A percentile compares a stretch with the other conserved stretches of the same genome.
Evolutionary conservation across 2,888 invertebrate genomes (phyloP).

Genomic region (Parochlus steinenii): DNA sequence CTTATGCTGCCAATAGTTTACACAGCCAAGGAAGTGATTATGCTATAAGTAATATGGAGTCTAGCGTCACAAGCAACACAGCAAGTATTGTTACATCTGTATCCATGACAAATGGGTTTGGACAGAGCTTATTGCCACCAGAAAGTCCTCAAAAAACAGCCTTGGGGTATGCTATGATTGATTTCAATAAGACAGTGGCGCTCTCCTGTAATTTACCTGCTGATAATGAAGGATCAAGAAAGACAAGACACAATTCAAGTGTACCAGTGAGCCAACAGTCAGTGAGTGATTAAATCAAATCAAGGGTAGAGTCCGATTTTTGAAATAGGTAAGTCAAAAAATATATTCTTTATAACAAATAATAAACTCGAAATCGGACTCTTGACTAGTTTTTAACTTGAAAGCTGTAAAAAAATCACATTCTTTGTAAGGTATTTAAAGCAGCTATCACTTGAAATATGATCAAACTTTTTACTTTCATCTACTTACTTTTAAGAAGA

Average conservation of each 20-base stretch:
- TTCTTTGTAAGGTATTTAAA: no score
- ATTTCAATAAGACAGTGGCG: conserved; percentile 86
- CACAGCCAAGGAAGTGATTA: conserved; percentile 1
- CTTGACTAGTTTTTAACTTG: no score
- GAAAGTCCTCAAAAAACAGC: conserved; percentile 35
- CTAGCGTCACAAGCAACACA: conserved; percentile 22
- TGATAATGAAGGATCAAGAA: conserved; percentile 60
- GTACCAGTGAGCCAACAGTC: conserved; percentile 39
- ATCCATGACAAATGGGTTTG: conserved; percentile 20
- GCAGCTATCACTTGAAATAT: no score
- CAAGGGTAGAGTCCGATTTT: no score
- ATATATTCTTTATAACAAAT: no score
- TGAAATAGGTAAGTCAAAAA: no score
- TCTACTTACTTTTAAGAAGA: no score
- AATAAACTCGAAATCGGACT: no score
- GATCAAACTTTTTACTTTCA: no score
- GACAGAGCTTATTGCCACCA: conserved; percentile 25
- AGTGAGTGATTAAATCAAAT: conserved; percentile 40
- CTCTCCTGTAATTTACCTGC: conserved; percentile 50
- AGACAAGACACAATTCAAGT: conserved; percentile 68
- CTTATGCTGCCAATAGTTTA: neutral
- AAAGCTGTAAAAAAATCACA: no score
- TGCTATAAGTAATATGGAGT: conserved; percentile 15
- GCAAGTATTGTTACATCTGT: conserved; percentile 19
- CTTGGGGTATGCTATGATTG: conserved; percentile 76